Base-by-base conservation (phyloP, 2,113 vertebrate genomes). In the Periophthalmus modestus region DNA sequence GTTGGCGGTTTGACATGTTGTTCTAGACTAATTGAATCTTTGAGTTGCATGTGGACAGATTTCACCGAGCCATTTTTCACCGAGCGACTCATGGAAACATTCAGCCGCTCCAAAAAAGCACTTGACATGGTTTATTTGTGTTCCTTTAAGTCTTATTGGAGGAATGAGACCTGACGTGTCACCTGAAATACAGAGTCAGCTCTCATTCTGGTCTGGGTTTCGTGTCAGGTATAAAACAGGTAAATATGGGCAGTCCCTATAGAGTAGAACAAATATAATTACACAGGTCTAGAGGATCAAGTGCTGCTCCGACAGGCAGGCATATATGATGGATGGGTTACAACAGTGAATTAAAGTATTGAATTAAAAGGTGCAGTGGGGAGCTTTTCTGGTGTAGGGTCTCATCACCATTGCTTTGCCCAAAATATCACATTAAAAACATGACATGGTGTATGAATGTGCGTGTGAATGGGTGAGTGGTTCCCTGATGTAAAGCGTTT, bases 101-200 rank as follows among this genome's bases (percentile, higher is more conserved):
- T 86, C 78, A 84, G 81, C 61, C 72, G 80, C 73, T 74, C 66
- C 80, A 73, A 74, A 84, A 80, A 83, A 76, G 72, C 70, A 68
- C 72, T 87, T 86, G 74, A 84, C 81, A 86, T 76, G 48, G 79
- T 77, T 82, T 87, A 83, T 89, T 93, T 89, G 81, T 78, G 85
- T 92, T 92, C 66, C 69, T 84, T 68, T 18, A 6, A 82, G 85
- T 23, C 68, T 19, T 75, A 76, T 75, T 80, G 76, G 78, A 82
- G 68, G 85, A 87, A 84, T 66, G 61, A 52, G 67, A 75, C 74
- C 78, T 87, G 85, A 88, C 80, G 68, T 75, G 88, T 80, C 84
- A 91, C 82, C 85, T 81, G 79, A 88, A 84, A 77, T 81, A 78
- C 88, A 71, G 82, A 87, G 74, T 68, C 79, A 83, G 74, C 63